phyloP scores from a whole-genome alignment of 2,113 vertebrate species.

The Xiphophorus maculatus region DNA sequence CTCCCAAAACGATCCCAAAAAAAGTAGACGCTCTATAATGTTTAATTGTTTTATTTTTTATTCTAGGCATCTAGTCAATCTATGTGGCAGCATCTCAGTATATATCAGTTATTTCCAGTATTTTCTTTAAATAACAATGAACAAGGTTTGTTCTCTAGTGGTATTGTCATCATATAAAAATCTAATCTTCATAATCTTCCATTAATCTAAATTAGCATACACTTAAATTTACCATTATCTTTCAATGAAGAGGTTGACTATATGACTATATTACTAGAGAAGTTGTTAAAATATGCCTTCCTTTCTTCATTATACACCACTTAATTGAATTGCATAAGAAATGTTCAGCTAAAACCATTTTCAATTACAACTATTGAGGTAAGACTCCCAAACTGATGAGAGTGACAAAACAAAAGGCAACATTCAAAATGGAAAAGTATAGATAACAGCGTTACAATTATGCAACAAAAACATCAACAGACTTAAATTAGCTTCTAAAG shows the following conservation, averaged over 20 bases:
- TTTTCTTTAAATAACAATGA: slow-evolving; percentile 14
- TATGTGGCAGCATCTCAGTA: slow-evolving; percentile 3
- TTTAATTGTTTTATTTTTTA: slow-evolving; percentile 18
- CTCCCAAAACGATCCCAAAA: neutral
- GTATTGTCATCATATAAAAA: slow-evolving; percentile 49
- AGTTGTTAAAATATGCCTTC: slow-evolving; percentile 66
- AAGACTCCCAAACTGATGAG: slow-evolving; percentile 75
- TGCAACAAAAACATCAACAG: slow-evolving; percentile 70
- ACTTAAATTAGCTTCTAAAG: slow-evolving; percentile 78
- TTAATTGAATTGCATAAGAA: slow-evolving; percentile 69
- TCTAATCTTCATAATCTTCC: slow-evolving; percentile 71
- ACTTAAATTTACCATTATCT: slow-evolving; percentile 75
- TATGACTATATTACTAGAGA: slow-evolving; percentile 77
- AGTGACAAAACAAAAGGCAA: slow-evolving; percentile 65
- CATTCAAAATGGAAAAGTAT: slow-evolving; percentile 61
- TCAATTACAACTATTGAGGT: slow-evolving; percentile 80
- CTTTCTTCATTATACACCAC: slow-evolving; percentile 67
- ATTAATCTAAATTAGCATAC: slow-evolving; percentile 82
- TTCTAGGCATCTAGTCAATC: slow-evolving; percentile 35
- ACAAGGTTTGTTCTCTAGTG: neutral
- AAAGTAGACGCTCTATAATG: slow-evolving; percentile 8
- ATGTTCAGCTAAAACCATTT: slow-evolving; percentile 72
- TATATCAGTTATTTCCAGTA: slow-evolving; percentile 13
- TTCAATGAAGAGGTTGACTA: slow-evolving; percentile 75
- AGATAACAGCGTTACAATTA: slow-evolving; percentile 76